Evolutionary conservation across 1,140 invertebrate genomes (phyloP).

Genomic region (Lamellibrachia luymesi): DNA sequence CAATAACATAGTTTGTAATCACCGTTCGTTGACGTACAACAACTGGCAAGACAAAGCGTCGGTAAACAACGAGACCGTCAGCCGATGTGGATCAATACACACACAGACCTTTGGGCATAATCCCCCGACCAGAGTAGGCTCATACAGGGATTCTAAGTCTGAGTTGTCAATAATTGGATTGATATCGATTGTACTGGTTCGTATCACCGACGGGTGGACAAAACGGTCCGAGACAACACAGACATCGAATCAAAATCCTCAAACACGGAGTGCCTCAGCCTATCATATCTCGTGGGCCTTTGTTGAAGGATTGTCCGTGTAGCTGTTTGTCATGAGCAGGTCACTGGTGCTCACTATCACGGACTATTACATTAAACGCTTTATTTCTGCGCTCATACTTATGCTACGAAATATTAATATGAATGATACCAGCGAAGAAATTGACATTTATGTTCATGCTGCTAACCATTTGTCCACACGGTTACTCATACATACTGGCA

Average conservation of each 20-base stretch:
- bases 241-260: neutral
- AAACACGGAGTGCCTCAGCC: neutral
- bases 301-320: neutral
- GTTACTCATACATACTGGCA: no score
- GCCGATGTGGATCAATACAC: neutral
- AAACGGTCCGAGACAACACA: neutral
- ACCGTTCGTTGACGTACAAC: neutral
- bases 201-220: neutral
- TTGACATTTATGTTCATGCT: no score
- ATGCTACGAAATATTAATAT: no score
- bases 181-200: neutral
- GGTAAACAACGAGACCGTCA: neutral
- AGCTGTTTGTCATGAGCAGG: no score
- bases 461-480: no score
- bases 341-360: no score
- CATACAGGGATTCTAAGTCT: neutral
- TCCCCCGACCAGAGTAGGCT: neutral
- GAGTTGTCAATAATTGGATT: neutral
- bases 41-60: neutral
- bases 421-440: no score
- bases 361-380: no score
- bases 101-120: conserved; percentile 1
- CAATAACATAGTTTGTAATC: neutral
- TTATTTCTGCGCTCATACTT: no score
- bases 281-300: neutral